A percentile compares a stretch with the other conserved stretches of the same genome.
phyloP scores from a whole-genome alignment of 2,888 invertebrate species.

The Caenorhabditis parvicauda region DNA sequence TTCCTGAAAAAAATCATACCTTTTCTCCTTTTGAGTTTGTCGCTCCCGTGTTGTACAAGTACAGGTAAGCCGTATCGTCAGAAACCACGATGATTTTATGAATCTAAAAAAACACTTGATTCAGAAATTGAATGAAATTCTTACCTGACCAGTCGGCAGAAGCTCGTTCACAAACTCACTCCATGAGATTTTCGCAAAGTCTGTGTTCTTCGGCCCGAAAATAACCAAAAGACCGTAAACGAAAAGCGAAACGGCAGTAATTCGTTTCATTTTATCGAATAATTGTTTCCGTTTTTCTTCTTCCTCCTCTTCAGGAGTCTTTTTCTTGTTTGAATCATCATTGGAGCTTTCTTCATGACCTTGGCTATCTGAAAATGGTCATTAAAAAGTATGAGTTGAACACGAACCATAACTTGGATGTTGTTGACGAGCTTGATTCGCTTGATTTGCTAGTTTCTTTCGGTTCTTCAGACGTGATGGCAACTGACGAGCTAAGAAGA shows the following conservation, averaged over 20 bases:
- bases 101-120: conserved; percentile 17
- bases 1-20: conserved; percentile 1
- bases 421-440: no score
- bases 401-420: no score
- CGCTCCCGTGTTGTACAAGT: conserved; percentile 34
- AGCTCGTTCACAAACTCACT: conserved; percentile 93
- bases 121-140: background rate
- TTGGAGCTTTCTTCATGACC: no score
- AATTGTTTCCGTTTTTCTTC: conserved; percentile 26
- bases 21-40: conserved; percentile 41
- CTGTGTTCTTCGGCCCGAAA: conserved; percentile 13
- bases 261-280: conserved; percentile 35
- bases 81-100: conserved; percentile 46
- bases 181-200: conserved; percentile 73
- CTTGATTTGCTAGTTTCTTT: no score
- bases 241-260: conserved; percentile 44
- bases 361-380: no score
- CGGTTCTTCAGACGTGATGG: no score
- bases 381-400: no score
- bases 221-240: conserved; percentile 43
- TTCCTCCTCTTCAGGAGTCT: no score
- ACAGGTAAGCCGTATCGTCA: conserved; percentile 43
- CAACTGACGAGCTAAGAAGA: no score
- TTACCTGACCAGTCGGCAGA: conserved; percentile 86
- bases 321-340: no score